These are phyloP conservation scores for Chaenodraco wilsoni DNA, from an alignment of 2,797 vertebrate genomes.

Conservation along the genomic window DNA sequence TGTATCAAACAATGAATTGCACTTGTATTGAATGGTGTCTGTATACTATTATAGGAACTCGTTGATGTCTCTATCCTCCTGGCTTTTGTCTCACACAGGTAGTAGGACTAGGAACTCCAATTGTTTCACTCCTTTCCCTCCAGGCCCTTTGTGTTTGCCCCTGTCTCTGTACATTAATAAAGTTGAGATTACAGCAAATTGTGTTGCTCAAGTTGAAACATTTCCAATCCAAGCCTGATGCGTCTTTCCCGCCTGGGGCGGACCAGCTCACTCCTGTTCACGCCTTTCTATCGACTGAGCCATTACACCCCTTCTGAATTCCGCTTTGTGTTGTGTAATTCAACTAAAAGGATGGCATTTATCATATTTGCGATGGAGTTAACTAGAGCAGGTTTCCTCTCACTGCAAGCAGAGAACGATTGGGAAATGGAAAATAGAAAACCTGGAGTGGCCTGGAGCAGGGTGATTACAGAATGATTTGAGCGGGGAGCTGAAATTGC, in stretches of 20 bases:
- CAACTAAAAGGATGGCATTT: slow-evolving; percentile 45
- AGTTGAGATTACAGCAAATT: slow-evolving; percentile 23
- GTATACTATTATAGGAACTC: neutral
- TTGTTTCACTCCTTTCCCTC: slow-evolving; percentile 3
- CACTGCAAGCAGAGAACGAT: slow-evolving; percentile 20
- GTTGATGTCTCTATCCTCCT: neutral
- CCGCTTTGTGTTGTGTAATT: slow-evolving; percentile 44
- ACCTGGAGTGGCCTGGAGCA: slow-evolving; percentile 59
- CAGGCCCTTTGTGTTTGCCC: neutral
- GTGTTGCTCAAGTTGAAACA: slow-evolving; percentile 9
- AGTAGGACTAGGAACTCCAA: neutral
- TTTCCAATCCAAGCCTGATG: neutral
- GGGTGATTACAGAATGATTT: slow-evolving; percentile 69
- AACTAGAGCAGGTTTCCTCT: slow-evolving; percentile 36
- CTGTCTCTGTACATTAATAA: slow-evolving; percentile 21
- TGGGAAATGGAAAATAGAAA: slow-evolving; percentile 59
- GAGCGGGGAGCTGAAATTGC: slow-evolving; percentile 58
- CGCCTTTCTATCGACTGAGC: slow-evolving; percentile 6
- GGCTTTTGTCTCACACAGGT: slow-evolving; percentile 9
- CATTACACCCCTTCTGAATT: slow-evolving; percentile 8
- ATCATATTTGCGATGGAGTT: slow-evolving; percentile 33
- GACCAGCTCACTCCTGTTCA: slow-evolving; percentile 2
- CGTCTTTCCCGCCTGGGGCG: neutral
- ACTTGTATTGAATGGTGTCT: neutral
- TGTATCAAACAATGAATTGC: neutral